phyloP scores from a whole-genome alignment of 2,888 invertebrate genomes.

The Tiphia femorata region DNA sequence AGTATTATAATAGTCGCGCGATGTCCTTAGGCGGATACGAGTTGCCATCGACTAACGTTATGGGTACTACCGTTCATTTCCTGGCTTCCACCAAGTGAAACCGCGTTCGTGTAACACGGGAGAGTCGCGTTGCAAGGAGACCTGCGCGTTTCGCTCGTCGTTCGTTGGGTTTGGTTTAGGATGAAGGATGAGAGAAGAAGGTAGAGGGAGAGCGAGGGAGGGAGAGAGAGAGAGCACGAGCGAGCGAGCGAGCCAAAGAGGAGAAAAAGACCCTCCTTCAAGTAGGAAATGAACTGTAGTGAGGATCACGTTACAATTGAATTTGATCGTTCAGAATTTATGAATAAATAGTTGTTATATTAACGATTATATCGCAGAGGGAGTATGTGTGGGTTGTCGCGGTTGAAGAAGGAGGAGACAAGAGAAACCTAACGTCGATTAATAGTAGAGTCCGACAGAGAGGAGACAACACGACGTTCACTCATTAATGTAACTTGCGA shows the following conservation, averaged over 20 bases:
- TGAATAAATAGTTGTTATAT: constrained; percentile 67
- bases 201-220: background rate
- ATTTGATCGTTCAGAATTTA: constrained; percentile 70
- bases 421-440: background rate
- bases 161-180: background rate
- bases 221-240: too few relatives aligned
- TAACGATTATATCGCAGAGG: constrained; percentile 63
- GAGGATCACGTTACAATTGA: constrained; percentile 67
- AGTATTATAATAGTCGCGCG: constrained; percentile 35
- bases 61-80: constrained; percentile 60
- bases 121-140: too few relatives aligned
- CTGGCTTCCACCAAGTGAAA: constrained; percentile 26
- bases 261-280: too few relatives aligned
- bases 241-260: too few relatives aligned
- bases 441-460: constrained; percentile 1
- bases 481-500: too few relatives aligned
- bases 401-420: constrained; percentile 12
- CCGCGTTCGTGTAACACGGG: constrained; percentile 5
- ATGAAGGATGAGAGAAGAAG: background rate
- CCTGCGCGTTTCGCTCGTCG: constrained; percentile 14
- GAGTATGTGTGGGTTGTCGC: constrained; percentile 31
- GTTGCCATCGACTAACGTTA: constrained; percentile 59
- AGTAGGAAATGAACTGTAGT: constrained; percentile 60
- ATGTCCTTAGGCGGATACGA: constrained; percentile 44
- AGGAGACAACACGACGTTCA: too few relatives aligned